Evolutionary conservation across 2,888 invertebrate genomes (phyloP).

Genomic region (Aricia artaxerxes): DNA sequence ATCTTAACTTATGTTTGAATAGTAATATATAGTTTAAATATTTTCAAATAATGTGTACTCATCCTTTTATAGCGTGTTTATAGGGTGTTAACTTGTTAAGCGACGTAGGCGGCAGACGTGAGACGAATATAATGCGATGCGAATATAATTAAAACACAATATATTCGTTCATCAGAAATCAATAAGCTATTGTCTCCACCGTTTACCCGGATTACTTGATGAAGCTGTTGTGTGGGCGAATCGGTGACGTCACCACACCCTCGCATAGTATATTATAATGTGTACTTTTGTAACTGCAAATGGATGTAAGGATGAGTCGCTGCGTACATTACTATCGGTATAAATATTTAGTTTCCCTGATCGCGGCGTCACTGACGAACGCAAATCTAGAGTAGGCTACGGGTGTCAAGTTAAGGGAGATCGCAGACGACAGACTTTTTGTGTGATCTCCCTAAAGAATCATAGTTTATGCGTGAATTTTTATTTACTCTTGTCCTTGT

Average conservation of each 20-base stretch:
- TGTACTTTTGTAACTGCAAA: neutral
- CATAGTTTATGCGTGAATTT: no score
- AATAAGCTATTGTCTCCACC: neutral
- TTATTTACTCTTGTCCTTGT: no score
- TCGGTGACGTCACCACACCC: neutral
- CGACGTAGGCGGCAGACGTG: neutral
- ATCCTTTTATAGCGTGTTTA: neutral
- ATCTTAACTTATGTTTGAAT: no score
- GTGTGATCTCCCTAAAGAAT: no score
- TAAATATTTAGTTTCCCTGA: no score
- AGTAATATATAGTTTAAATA: no score
- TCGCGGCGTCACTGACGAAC: no score
- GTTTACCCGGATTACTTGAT: neutral
- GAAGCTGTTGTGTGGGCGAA: neutral
- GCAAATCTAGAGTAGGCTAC: no score
- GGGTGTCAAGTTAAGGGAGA: no score
- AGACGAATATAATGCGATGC: neutral
- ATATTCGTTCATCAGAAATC: neutral
- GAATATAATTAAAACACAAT: conserved; percentile 1
- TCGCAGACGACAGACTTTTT: no score
- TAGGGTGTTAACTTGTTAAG: neutral
- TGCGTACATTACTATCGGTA: neutral
- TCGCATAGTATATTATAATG: neutral
- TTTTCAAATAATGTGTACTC: neutral
- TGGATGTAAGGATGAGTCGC: neutral